phyloP scores from a whole-genome alignment of 2,888 invertebrate genomes.

The Machimus atricapillus region DNA sequence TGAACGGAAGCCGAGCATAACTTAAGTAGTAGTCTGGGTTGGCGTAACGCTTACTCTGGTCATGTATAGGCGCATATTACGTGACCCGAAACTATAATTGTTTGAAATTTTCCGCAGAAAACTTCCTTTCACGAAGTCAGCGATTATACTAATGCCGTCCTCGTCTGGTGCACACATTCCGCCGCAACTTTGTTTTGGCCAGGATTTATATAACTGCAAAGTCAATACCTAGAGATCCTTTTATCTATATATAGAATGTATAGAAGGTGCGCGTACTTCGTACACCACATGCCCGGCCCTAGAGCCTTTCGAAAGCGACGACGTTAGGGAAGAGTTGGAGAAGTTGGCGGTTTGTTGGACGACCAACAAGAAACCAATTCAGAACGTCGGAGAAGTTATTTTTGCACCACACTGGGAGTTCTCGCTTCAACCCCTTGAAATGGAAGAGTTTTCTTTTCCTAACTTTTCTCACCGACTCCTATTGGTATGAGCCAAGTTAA shows the following conservation, averaged over 20 bases:
- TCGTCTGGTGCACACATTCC: conserved; percentile 24
- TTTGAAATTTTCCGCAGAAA: conserved; percentile 40
- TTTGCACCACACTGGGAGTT: conserved; percentile 20
- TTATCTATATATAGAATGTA: conserved; percentile 1
- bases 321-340: conserved; percentile 22
- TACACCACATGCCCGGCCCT: neutral
- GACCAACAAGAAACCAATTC: conserved; percentile 34
- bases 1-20: conserved; percentile 30
- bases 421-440: conserved; percentile 29
- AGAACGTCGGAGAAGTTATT: conserved; percentile 30
- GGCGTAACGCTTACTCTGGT: neutral
- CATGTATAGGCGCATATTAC: conserved; percentile 41
- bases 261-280: neutral
- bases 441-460: conserved; percentile 15
- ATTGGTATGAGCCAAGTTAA: conserved; percentile 22
- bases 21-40: conserved; percentile 28
- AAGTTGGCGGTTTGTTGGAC: conserved; percentile 27
- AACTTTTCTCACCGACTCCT: conserved; percentile 1
- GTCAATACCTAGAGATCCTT: conserved; percentile 34
- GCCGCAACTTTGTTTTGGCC: neutral
- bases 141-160: conserved; percentile 37
- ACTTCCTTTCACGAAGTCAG: conserved; percentile 40
- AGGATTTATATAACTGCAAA: conserved; percentile 40
- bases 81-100: conserved; percentile 41
- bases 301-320: neutral